phyloP scores from a whole-genome alignment of 2,888 invertebrate genomes.

The Drosophila cyrtoloma region DNA sequence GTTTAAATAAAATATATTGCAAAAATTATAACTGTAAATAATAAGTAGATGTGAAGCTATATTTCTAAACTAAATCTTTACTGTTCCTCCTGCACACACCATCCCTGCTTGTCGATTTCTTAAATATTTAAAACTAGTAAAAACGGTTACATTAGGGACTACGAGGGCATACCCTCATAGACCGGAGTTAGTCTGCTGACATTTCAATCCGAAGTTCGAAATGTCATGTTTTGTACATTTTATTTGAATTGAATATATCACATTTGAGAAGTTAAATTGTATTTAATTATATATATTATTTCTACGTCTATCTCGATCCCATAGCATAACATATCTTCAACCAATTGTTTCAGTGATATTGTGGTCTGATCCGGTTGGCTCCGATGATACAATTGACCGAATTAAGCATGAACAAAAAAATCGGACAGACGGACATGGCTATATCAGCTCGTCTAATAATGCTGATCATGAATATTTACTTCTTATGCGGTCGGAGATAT shows the following conservation, averaged over 20 bases:
- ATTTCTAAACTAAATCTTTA: background rate
- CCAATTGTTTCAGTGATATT: background rate
- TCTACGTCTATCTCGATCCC: background rate
- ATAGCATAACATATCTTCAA: background rate
- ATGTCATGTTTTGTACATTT: background rate
- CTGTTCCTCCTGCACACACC: background rate
- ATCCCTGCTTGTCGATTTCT: background rate
- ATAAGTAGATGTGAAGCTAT: background rate
- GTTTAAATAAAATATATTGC: slow-evolving; percentile 27
- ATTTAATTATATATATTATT: background rate
- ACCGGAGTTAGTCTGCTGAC: too few relatives aligned
- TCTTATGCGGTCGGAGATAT: background rate
- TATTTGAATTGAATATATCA: too few relatives aligned
- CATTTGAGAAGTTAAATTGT: background rate
- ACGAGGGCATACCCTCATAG: background rate
- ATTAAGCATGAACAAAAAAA: background rate
- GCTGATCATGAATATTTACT: background rate
- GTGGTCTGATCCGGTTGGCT: background rate
- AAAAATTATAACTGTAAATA: background rate
- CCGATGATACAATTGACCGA: background rate
- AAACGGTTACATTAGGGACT: background rate
- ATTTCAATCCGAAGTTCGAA: background rate
- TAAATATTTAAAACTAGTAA: background rate
- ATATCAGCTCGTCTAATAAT: background rate
- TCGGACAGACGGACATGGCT: background rate